Evolutionary conservation across 2,113 vertebrate species (phyloP).

Genomic region (Orthochromis indermauri): DNA sequence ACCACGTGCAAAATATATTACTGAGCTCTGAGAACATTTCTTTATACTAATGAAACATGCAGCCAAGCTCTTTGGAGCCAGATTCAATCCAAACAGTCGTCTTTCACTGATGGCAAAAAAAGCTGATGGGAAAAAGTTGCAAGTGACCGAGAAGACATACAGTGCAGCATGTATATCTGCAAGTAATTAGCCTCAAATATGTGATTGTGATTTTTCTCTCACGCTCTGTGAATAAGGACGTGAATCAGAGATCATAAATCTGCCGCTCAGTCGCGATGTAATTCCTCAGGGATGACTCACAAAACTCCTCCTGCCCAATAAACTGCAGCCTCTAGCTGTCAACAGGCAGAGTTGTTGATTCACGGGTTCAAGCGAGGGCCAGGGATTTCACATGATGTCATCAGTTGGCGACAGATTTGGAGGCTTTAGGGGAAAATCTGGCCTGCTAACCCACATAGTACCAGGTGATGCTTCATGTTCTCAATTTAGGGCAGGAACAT

Average conservation of each 20-base stretch:
- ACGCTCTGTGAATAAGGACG: background rate
- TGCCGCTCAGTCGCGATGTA: background rate
- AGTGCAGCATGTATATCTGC: background rate
- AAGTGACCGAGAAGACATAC: background rate
- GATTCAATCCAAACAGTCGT: background rate
- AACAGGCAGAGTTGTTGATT: background rate
- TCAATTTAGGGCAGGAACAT: background rate
- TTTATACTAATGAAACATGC: background rate
- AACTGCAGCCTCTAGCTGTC: conserved; percentile 2
- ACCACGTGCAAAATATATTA: background rate
- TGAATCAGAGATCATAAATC: background rate
- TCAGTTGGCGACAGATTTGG: background rate
- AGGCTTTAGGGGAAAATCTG: background rate
- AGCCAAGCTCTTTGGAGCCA: background rate
- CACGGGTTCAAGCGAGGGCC: conserved; percentile 1
- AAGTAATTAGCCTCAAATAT: background rate
- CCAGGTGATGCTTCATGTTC: background rate
- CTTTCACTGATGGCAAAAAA: background rate
- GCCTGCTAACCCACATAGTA: background rate
- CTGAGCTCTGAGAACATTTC: background rate
- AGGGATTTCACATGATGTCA: conserved; percentile 17
- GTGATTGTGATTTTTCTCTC: background rate
- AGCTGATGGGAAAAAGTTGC: background rate
- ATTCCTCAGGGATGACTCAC: background rate
- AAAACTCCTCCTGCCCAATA: background rate